Evolutionary conservation across 2,797 vertebrate species (phyloP).

Genomic region (Decapterus maruadsi): DNA sequence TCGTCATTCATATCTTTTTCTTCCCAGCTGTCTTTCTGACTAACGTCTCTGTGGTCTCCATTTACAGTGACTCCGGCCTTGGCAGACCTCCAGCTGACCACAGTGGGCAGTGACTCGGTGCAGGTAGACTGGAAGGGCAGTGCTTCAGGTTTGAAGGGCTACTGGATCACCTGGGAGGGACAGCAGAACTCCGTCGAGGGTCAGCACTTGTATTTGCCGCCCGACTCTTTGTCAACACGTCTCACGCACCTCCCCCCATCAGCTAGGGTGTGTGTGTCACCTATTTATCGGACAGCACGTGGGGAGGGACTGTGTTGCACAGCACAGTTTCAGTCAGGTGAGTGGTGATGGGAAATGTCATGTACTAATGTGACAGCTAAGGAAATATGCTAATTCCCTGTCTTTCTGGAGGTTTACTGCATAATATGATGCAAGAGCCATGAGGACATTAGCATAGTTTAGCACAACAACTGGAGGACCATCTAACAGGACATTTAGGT

Average conservation of each 20-base stretch:
- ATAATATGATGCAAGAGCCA: not conserved
- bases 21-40: not conserved
- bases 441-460: not conserved
- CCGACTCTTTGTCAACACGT: slow-evolving; percentile 81
- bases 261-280: slow-evolving; percentile 86
- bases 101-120: slow-evolving; percentile 83
- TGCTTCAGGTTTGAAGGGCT: slow-evolving; percentile 78
- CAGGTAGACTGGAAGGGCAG: slow-evolving; percentile 84
- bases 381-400: not conserved
- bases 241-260: slow-evolving; percentile 80
- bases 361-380: not conserved
- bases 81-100: slow-evolving; percentile 85
- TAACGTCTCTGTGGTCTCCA: slow-evolving; percentile 23
- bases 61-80: slow-evolving; percentile 82
- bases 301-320: slow-evolving; percentile 88
- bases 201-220: slow-evolving; percentile 80
- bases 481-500: not conserved
- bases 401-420: not conserved
- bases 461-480: not conserved
- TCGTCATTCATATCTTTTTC: slow-evolving; percentile 5
- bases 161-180: slow-evolving; percentile 88
- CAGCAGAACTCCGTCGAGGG: slow-evolving; percentile 40
- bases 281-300: slow-evolving; percentile 82
- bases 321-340: slow-evolving; percentile 81
- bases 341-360: slow-evolving; percentile 11